Percentiles rank a stretch among this genome's conserved stretches.
These are phyloP conservation scores for Lamellibrachia satsuma DNA, from an alignment of 2,888 invertebrate genomes.

Conservation along the genomic window DNA sequence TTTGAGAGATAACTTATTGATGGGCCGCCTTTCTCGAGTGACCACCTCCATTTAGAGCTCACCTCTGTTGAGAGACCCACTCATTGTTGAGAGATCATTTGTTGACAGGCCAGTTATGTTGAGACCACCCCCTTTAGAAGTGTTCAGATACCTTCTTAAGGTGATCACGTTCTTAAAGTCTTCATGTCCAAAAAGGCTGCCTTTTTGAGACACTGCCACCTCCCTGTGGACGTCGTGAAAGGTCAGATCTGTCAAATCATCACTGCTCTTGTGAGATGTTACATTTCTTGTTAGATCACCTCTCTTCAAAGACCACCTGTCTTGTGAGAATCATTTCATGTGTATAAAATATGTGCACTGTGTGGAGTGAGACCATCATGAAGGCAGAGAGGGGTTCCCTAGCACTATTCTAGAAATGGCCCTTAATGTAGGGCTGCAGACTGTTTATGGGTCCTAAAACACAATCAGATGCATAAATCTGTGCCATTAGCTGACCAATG, in stretches of 20 bases:
- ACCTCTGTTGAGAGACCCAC: neutral
- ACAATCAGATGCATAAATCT: conserved; percentile 12
- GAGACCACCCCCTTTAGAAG: neutral
- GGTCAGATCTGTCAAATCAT: neutral
- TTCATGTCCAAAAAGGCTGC: neutral
- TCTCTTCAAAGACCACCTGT: neutral
- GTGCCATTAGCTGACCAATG: neutral
- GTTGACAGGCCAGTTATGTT: neutral
- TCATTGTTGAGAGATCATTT: neutral
- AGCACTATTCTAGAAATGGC: neutral
- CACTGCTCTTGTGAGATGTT: neutral
- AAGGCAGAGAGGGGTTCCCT: neutral
- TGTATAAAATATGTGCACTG: neutral
- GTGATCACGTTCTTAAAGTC: neutral
- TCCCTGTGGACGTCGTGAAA: neutral
- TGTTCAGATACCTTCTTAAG: neutral
- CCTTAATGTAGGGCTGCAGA: neutral
- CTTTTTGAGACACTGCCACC: neutral
- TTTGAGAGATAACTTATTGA: neutral
- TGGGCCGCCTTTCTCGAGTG: neutral
- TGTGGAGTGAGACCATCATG: neutral
- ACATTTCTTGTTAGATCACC: neutral
- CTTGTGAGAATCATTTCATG: neutral
- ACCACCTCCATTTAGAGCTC: neutral
- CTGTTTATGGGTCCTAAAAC: neutral